Evolutionary conservation across 2,797 vertebrate genomes (phyloP).

Genomic region (Eupleurogrammus muticus): DNA sequence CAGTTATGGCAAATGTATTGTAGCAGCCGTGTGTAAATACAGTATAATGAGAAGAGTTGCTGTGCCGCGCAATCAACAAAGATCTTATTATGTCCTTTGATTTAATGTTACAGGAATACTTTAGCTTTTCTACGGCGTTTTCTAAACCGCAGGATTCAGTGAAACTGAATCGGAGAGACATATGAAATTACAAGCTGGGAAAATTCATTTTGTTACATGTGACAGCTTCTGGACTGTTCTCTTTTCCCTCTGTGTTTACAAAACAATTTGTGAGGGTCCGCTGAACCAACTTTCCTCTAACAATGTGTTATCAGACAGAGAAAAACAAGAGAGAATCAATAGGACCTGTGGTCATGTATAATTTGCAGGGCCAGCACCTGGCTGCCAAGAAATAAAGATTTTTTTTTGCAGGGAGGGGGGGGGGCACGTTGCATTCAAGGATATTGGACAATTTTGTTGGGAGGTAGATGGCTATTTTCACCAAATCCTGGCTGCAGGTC

Average conservation of each 20-base stretch:
- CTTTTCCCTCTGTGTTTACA: slow-evolving; percentile 68
- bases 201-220: slow-evolving; percentile 57
- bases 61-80: slow-evolving; percentile 29
- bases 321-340: slow-evolving; percentile 84
- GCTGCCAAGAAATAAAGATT: slow-evolving; percentile 77
- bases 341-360: slow-evolving; percentile 80
- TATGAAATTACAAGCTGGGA: slow-evolving; percentile 50
- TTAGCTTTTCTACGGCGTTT: slow-evolving; percentile 23
- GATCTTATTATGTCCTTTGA: slow-evolving; percentile 50
- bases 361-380: slow-evolving; percentile 80
- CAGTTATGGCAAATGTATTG: slow-evolving; percentile 23
- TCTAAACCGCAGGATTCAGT: slow-evolving; percentile 15
- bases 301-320: slow-evolving; percentile 79
- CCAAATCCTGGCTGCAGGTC: slow-evolving; percentile 74
- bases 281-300: slow-evolving; percentile 76
- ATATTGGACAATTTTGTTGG: slow-evolving; percentile 76
- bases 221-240: slow-evolving; percentile 60
- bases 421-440: slow-evolving; percentile 72
- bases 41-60: slow-evolving; percentile 33
- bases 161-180: slow-evolving; percentile 49
- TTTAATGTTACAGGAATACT: slow-evolving; percentile 37
- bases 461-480: slow-evolving; percentile 70
- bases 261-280: slow-evolving; percentile 73
- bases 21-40: slow-evolving; percentile 44
- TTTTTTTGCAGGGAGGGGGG: too few species aligned